phyloP scores from a whole-genome alignment of 2,888 invertebrate genomes.

The Pachliopta kotzebuea region DNA sequence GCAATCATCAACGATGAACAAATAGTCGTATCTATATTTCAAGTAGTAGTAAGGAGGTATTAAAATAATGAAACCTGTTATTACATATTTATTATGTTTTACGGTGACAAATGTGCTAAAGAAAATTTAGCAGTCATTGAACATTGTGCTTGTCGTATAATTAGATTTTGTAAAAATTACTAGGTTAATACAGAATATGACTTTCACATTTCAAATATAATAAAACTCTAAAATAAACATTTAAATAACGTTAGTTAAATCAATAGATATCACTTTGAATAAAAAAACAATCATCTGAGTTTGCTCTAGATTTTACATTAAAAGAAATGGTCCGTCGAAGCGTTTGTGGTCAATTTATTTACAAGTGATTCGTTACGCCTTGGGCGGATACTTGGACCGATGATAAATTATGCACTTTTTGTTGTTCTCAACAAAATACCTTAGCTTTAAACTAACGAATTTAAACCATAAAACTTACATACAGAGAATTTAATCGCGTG shows the following conservation, averaged over 20 bases:
- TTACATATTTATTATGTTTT: too few species aligned
- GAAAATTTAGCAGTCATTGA: too few species aligned
- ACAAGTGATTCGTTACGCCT: constrained; percentile 74
- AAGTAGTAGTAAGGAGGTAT: too few species aligned
- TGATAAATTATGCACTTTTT: constrained; percentile 73
- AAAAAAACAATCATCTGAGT: constrained; percentile 56
- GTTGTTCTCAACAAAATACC: constrained; percentile 56
- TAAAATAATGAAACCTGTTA: too few species aligned
- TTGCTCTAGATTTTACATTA: constrained; percentile 47
- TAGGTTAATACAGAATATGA: too few species aligned
- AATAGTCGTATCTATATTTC: too few species aligned
- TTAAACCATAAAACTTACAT: constrained; percentile 38
- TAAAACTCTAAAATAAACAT: background rate
- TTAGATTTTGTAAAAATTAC: too few species aligned
- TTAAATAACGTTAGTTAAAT: constrained; percentile 40
- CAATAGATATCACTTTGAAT: constrained; percentile 42
- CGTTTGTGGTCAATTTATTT: constrained; percentile 77
- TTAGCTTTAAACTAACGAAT: constrained; percentile 34
- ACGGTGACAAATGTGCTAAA: too few species aligned
- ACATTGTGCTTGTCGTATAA: too few species aligned
- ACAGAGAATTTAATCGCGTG: constrained; percentile 15
- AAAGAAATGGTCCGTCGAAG: constrained; percentile 65
- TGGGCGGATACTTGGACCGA: constrained; percentile 76
- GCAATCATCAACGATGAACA: too few species aligned
- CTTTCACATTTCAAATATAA: background rate